Conservation (phyloP, 2,888 invertebrate species). For the Drosophila kuntzei region DNA sequence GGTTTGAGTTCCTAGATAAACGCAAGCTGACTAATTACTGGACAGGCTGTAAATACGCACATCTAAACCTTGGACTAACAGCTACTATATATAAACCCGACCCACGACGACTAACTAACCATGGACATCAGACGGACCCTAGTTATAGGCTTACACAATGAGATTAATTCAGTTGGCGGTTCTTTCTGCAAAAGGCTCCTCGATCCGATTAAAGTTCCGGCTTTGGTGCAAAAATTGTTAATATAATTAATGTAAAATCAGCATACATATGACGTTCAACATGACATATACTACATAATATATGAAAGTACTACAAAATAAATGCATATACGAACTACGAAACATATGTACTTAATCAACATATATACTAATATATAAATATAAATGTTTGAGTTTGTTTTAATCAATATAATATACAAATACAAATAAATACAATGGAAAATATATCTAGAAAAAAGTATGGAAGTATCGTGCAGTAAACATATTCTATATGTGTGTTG, state of each 20-base stretch:
- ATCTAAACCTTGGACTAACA: slow-evolving; percentile 44
- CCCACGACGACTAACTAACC: not conserved
- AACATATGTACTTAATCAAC: slow-evolving; percentile 20
- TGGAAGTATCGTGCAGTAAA: slow-evolving; percentile 27
- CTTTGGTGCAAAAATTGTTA: slow-evolving; percentile 28
- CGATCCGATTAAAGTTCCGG: slow-evolving; percentile 10
- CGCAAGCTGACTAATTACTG: slow-evolving; percentile 59
- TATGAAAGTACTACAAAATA: slow-evolving; percentile 5
- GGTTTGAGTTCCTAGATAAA: slow-evolving; percentile 79
- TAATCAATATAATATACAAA: slow-evolving; percentile 57
- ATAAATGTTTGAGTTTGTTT: slow-evolving; percentile 39
- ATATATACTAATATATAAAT: slow-evolving; percentile 20
- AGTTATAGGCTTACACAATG: slow-evolving; percentile 54
- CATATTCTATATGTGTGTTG: slow-evolving; percentile 32
- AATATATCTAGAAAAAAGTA: slow-evolving; percentile 30
- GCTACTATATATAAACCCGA: slow-evolving; percentile 10
- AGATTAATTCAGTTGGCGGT: slow-evolving; percentile 38
- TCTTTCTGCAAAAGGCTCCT: not conserved
- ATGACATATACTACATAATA: slow-evolving; percentile 24
- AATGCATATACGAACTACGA: slow-evolving; percentile 16
- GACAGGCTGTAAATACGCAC: slow-evolving; percentile 78
- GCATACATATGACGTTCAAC: slow-evolving; percentile 62
- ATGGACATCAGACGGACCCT: slow-evolving; percentile 21
- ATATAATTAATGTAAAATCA: slow-evolving; percentile 37
- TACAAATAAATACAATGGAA: slow-evolving; percentile 72